phyloP scores from a whole-genome alignment of 1,140 invertebrate species.

The Lordiphosa mommai region DNA sequence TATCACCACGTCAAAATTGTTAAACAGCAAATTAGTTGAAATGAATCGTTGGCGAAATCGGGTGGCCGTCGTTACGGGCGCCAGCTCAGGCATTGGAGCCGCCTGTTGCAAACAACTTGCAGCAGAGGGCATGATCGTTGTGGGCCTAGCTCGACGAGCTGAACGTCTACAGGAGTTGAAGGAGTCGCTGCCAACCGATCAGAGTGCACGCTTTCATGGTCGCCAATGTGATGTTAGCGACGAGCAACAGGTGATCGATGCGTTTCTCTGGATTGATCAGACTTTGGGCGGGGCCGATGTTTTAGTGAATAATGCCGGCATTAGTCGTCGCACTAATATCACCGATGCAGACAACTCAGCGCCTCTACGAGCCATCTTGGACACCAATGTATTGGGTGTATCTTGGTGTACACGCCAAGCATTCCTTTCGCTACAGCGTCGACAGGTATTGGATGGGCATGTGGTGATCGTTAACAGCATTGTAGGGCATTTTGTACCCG shows the following conservation, averaged over 20 bases:
- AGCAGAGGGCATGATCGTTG: slow-evolving; percentile 82
- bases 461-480: slow-evolving; percentile 78
- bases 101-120: slow-evolving; percentile 79
- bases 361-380: slow-evolving; percentile 48
- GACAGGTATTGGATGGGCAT: slow-evolving; percentile 83
- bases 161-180: slow-evolving; percentile 77
- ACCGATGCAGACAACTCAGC: slow-evolving; percentile 53
- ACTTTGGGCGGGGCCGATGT: slow-evolving; percentile 84
- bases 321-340: slow-evolving; percentile 29
- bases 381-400: slow-evolving; percentile 82
- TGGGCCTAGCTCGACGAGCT: slow-evolving; percentile 85
- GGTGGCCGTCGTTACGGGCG: slow-evolving; percentile 62
- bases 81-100: slow-evolving; percentile 82
- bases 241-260: slow-evolving; percentile 83
- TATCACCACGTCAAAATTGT: not conserved
- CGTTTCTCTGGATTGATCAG: slow-evolving; percentile 83
- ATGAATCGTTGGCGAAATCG: slow-evolving; percentile 64
- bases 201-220: slow-evolving; percentile 45
- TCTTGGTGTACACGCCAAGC: slow-evolving; percentile 82
- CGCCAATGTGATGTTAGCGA: slow-evolving; percentile 83
- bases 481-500: slow-evolving; percentile 80
- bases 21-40: not conserved
- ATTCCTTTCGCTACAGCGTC: slow-evolving; percentile 82
- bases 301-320: slow-evolving; percentile 86
- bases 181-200: slow-evolving; percentile 25